phyloP scores from a whole-genome alignment of 2,113 vertebrate species.

The Regulus satrapa region DNA sequence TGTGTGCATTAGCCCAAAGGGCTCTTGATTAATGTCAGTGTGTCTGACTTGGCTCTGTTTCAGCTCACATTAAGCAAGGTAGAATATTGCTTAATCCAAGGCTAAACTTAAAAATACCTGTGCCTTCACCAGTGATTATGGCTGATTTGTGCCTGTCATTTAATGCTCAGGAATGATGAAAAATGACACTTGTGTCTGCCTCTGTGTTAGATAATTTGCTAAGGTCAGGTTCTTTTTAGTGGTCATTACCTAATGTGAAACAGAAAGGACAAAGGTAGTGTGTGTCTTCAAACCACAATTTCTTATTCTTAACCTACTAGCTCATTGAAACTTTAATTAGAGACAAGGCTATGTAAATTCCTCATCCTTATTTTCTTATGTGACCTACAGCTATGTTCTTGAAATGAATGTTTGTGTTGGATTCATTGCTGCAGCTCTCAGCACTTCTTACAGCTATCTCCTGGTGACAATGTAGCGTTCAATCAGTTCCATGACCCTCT shows the following conservation, averaged over 20 bases:
- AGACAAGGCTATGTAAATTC: background rate
- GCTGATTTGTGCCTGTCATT: constrained; percentile 8
- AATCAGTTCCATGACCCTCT: background rate
- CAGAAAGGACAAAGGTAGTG: background rate
- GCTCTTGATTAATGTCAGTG: background rate
- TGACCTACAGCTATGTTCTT: background rate
- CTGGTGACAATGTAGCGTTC: background rate
- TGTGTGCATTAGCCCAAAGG: background rate
- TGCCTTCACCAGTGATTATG: background rate
- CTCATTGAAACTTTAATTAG: background rate
- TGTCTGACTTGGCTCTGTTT: background rate
- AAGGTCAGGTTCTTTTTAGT: background rate
- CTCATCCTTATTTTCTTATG: background rate
- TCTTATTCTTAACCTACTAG: background rate
- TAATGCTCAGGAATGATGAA: background rate
- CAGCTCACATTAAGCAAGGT: background rate
- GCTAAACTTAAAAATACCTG: background rate
- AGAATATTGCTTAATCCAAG: constrained; percentile 5
- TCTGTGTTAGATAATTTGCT: background rate
- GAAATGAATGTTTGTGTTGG: background rate
- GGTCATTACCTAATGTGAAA: background rate
- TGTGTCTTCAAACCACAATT: background rate
- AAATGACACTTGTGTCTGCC: background rate
- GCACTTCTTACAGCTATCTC: background rate
- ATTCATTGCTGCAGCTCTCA: constrained; percentile 12